phyloP scores from a whole-genome alignment of 2,797 vertebrate species.

The Clarias platycephalus region DNA sequence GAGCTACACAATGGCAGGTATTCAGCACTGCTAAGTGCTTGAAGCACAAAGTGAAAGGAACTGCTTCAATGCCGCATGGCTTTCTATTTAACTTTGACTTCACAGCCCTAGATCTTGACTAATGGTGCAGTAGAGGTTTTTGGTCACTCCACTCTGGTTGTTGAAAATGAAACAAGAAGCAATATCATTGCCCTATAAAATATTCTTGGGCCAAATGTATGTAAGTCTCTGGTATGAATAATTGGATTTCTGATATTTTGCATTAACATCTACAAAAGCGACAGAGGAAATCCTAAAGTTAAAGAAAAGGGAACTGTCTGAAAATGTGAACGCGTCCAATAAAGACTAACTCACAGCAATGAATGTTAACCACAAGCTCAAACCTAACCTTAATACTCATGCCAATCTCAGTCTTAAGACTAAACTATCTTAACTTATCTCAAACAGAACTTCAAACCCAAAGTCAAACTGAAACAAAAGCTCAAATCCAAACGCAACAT shows the following conservation, averaged over 20 bases:
- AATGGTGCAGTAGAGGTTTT: neutral
- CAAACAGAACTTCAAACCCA: neutral
- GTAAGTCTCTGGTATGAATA: too few species aligned
- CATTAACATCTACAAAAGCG: neutral
- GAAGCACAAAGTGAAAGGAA: constrained; percentile 13
- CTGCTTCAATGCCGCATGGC: constrained; percentile 9
- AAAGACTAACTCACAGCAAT: neutral
- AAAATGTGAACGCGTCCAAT: neutral
- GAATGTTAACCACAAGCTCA: neutral
- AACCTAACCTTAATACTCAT: neutral
- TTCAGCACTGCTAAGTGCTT: constrained; percentile 34
- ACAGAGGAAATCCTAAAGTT: neutral
- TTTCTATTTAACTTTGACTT: constrained; percentile 8
- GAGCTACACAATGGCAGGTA: constrained; percentile 28
- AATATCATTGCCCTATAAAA: neutral
- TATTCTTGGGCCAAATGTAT: neutral
- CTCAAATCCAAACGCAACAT: neutral
- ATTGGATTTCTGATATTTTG: neutral
- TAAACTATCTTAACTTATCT: neutral
- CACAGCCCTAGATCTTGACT: neutral
- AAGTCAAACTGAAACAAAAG: neutral
- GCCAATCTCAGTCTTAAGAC: neutral
- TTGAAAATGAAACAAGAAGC: neutral
- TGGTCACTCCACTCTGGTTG: neutral
- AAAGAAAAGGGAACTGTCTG: neutral